Evolutionary conservation across 2,113 vertebrate genomes (phyloP), one percentile per base, ranked within the genome.

Genomic region (Lophochroa leadbeateri): DNA sequence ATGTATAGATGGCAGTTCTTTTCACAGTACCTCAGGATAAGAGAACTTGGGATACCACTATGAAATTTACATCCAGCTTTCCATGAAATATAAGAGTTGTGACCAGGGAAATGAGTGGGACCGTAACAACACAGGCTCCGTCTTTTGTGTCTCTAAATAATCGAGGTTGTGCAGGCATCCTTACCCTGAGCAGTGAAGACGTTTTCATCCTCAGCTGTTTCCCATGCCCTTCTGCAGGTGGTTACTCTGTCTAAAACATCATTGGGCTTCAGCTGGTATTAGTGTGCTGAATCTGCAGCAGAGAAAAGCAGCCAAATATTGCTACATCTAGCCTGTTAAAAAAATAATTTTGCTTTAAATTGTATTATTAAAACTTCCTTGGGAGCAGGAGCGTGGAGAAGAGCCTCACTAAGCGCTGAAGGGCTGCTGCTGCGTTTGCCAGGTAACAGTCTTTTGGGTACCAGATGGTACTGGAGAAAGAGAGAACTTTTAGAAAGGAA

Each of bases 11-110:
- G 25, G 27, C 4, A 4, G 19, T 43, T 80, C 16, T 10, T 70
- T 24, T 69, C 6, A 0, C 11, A 29, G 9, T 35, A 11, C 25
- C 17, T 60, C 41, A 2, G 0, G 4, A 1, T 27, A 27, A 13
- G 25, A 41, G 41, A 46, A 23, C 47, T 7, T 24, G 24, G 20
- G 60, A 28, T 28, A 17, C 67, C 21, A 1, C 6, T 68, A 1
- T 16, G 43, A 24, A 68, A 21, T 29, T 31, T 23, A 9, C 5
- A 13, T 72, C 33, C 16, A 16, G 16, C 47, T 52, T 46, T 50
- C 47, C 11, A 5, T 58, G 29, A 25, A 74, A 16, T 17, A n/a
- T 2, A 10, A 15, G 15, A n/a, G 11, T 10, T 50, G 60, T 35
- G 76, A 28, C 13, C 9, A 9, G 25, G 35, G 52, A 50, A 28